phyloP scores from a whole-genome alignment of 2,888 invertebrate species.

The Ectropis crepuscularia region DNA sequence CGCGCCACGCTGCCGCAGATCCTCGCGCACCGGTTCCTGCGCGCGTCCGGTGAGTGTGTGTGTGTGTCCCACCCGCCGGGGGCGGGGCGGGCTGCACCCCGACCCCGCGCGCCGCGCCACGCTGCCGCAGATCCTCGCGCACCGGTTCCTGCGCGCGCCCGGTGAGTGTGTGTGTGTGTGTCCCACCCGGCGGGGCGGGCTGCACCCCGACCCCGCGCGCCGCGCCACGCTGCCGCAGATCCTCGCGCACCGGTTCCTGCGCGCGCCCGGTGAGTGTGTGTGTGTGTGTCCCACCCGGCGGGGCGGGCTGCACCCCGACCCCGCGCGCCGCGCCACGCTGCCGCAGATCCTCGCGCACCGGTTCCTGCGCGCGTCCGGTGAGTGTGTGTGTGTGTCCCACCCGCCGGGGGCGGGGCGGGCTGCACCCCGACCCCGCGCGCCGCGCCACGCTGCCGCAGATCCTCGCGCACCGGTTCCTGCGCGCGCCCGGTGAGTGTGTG shows the following conservation, averaged over 20 bases:
- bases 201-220: constrained; percentile 50
- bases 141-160: too few species aligned
- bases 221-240: constrained; percentile 48
- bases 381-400: constrained; percentile 26
- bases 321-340: constrained; percentile 21
- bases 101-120: constrained; percentile 27
- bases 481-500: too few species aligned
- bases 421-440: constrained; percentile 50
- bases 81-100: constrained; percentile 9
- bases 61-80: constrained; percentile 85
- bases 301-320: constrained; percentile 17
- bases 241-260: too few species aligned
- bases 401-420: too few species aligned
- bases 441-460: constrained; percentile 48
- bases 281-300: constrained; percentile 85
- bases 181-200: too few species aligned
- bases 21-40: too few species aligned
- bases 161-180: constrained; percentile 19
- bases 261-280: too few species aligned
- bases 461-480: too few species aligned
- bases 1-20: too few species aligned
- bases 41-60: too few species aligned
- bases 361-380: too few species aligned
- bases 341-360: constrained; percentile 36
- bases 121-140: constrained; percentile 36